phyloP scores from a whole-genome alignment of 2,797 vertebrate genomes.

The Pyrocephalus nanus region DNA sequence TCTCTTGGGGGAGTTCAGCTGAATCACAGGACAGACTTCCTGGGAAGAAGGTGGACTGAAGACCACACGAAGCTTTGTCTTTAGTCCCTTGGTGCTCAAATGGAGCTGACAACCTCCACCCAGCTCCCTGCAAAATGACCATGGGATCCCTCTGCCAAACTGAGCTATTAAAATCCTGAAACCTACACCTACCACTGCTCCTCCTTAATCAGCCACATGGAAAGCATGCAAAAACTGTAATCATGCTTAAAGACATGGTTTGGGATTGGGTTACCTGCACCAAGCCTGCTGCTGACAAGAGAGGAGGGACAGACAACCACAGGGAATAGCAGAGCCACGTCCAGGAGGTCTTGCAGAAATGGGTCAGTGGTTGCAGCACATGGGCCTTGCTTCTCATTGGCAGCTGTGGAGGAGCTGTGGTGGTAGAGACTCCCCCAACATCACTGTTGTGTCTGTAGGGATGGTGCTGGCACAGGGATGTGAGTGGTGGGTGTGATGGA shows the following conservation, averaged over 20 bases:
- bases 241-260: accelerated
- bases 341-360: neutral
- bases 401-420: neutral
- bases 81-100: neutral
- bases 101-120: neutral
- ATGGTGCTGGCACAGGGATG: neutral
- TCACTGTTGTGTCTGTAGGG: accelerated
- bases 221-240: neutral
- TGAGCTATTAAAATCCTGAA: neutral
- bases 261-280: neutral
- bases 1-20: neutral
- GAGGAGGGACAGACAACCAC: neutral
- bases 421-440: neutral
- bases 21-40: neutral
- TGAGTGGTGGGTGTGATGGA: neutral
- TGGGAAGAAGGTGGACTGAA: neutral
- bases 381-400: accelerated
- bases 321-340: neutral
- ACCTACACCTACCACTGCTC: neutral
- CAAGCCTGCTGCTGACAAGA: neutral
- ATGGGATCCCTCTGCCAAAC: accelerated
- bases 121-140: neutral
- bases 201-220: neutral
- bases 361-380: accelerated
- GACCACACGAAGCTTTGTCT: neutral